Evolutionary conservation across 2,888 invertebrate species (phyloP).

Genomic region (Zygothrica quintamaculata): DNA sequence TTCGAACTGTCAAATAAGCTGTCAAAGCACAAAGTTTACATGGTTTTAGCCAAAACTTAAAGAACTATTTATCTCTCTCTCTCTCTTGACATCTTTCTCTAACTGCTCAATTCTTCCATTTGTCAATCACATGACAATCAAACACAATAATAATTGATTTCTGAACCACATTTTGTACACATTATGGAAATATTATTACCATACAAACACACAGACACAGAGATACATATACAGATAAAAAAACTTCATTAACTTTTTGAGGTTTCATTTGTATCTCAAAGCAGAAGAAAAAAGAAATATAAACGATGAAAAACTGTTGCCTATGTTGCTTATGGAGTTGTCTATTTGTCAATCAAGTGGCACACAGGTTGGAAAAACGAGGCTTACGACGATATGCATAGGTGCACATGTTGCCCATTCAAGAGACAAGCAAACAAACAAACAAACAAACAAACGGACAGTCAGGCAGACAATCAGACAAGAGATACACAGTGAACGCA

Average conservation of each 20-base stretch:
- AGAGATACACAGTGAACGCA: conserved; percentile 50
- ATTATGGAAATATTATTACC: conserved; percentile 41
- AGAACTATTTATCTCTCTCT: conserved; percentile 6
- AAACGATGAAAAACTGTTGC: conserved; percentile 36
- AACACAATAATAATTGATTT: conserved; percentile 67
- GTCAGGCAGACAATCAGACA: conserved; percentile 25
- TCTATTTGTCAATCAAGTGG: conserved; percentile 74
- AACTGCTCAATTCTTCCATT: conserved; percentile 15
- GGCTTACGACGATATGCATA: conserved; percentile 83
- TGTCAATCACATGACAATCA: conserved; percentile 74
- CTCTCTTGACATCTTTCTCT: neutral
- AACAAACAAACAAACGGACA: conserved; percentile 10
- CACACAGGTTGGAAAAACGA: conserved; percentile 48
- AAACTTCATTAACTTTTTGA: conserved; percentile 80
- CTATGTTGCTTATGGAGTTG: conserved; percentile 43
- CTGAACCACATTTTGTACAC: conserved; percentile 65
- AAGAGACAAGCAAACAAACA: conserved; percentile 55
- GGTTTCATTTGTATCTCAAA: conserved; percentile 65
- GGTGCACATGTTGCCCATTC: conserved; percentile 83
- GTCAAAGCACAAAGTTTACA: conserved; percentile 64
- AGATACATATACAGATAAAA: no score
- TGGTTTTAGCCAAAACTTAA: conserved; percentile 33
- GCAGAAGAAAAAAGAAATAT: conserved; percentile 28
- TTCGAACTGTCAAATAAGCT: conserved; percentile 60
- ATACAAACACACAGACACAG: conserved; percentile 27